Evolutionary conservation across 1,140 invertebrate species (phyloP), one percentile per base, ranked within the genome.

Genomic region (Octopus sinensis): DNA sequence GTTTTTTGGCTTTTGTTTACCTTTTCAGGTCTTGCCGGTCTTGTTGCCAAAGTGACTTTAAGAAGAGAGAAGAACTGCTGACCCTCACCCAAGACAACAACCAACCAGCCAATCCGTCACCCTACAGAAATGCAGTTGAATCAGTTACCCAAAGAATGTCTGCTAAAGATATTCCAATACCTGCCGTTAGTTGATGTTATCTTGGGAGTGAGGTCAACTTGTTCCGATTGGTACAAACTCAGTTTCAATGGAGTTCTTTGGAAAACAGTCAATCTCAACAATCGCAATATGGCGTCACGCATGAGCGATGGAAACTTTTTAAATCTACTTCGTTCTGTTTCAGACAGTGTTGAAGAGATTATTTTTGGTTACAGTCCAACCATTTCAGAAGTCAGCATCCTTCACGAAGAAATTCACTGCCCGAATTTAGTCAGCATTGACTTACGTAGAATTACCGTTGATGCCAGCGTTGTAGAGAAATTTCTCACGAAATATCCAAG

Each of bases 221-320:
- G 68, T 73, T 73, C 68, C 6, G 17, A 73, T 73, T 73, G 68
- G 68, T 73, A 73, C 68, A 73, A 73, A 13, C 68, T 73, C 68
- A 73, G 68, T 73, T 73, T 73, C 68, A 73, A 73, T 73, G 68
- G 68, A 4, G 17, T 6, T 13, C 68, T 73, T 6, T 73, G 68
- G 68, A 13, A 23, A 23, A 13, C 17, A 0, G 17, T 73, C 68
- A 9, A 17, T n/a, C 13, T 73, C 5, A 23, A 73, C 68, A 23
- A n/a, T 6, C 17, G 68, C 4, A 23, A 23, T 73, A 6, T 73
- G 68, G 68, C 68, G 5, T 73, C 68, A 13, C 68, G 68, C 5
- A 73, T 73, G 68, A 73, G 68, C 3, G 68, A 73, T 17, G 13
- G 30, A 73, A 73, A 13, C 30, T 73, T 73, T 13, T 23, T 73